Evolutionary conservation across 2,888 invertebrate species (phyloP).

Genomic region (Brenthis ino): DNA sequence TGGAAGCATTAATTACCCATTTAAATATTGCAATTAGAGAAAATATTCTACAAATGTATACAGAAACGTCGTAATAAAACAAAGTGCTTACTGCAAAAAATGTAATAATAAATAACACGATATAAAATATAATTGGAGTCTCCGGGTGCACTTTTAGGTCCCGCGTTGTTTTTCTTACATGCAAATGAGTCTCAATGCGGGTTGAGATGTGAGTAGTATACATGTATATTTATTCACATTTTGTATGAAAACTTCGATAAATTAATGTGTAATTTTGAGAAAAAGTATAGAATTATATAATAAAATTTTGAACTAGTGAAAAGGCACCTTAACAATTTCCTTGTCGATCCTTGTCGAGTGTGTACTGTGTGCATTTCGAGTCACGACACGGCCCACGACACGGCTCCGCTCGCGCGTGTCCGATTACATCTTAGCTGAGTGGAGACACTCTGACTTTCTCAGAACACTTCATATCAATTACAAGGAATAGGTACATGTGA

Average conservation of each 20-base stretch:
- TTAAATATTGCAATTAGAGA: too few species aligned
- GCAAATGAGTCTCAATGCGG: conserved; percentile 17
- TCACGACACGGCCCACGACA: conserved; percentile 20
- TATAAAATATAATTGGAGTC: conserved; percentile 6
- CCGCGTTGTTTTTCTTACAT: conserved; percentile 28
- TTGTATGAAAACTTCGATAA: neutral
- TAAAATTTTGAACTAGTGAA: neutral
- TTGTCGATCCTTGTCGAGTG: conserved; percentile 9
- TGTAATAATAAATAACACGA: conserved; percentile 1
- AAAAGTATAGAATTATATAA: neutral
- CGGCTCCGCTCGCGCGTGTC: conserved; percentile 23
- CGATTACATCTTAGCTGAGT: conserved; percentile 33
- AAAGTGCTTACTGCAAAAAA: neutral
- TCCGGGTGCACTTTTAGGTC: conserved; percentile 13
- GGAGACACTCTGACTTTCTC: conserved; percentile 28
- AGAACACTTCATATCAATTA: conserved; percentile 31
- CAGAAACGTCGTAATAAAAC: neutral
- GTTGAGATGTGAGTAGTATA: neutral
- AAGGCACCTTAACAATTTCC: conserved; percentile 8
- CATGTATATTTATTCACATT: neutral
- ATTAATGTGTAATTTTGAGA: neutral
- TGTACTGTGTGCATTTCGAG: conserved; percentile 17
- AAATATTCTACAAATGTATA: neutral
- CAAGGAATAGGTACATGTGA: conserved; percentile 17
- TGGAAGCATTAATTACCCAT: too few species aligned